These are phyloP conservation scores for Leptestheria dahalacensis DNA, from an alignment of 1,140 invertebrate species.

Conservation along the genomic window DNA sequence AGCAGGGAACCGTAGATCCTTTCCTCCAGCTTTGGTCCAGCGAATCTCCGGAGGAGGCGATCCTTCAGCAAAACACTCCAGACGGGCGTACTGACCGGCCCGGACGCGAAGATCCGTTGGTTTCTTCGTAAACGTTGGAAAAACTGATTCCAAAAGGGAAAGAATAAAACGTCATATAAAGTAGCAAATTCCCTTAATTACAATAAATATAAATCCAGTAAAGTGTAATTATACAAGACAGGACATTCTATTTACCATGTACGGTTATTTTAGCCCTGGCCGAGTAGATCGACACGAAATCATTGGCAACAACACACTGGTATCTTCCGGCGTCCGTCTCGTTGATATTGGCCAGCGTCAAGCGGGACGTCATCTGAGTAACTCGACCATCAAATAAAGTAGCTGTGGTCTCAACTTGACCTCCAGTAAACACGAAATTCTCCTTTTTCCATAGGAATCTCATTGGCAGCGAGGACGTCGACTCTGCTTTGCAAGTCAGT, in stretches of 20 bases:
- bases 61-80: conserved; percentile 80
- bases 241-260: no score
- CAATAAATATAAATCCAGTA: neutral
- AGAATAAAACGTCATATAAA: conserved; percentile 15
- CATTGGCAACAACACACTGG: conserved; percentile 81
- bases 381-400: neutral
- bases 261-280: conserved; percentile 69
- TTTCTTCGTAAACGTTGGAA: conserved; percentile 68
- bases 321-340: conserved; percentile 67
- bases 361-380: conserved; percentile 38
- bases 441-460: conserved; percentile 78
- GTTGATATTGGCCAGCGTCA: conserved; percentile 53
- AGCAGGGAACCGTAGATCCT: conserved; percentile 67
- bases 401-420: neutral
- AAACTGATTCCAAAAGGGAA: conserved; percentile 38
- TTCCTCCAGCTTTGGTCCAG: conserved; percentile 86
- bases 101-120: conserved; percentile 69
- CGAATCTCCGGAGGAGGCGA: conserved; percentile 74
- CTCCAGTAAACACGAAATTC: conserved; percentile 46
- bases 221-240: no score
- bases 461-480: conserved; percentile 42
- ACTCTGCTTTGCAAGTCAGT: conserved; percentile 56
- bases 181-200: conserved; percentile 17
- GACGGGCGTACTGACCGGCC: conserved; percentile 61
- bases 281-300: conserved; percentile 78